Conservation (phyloP, 92 coral and sea anemone genomes). For the Palythoa caribaeorum region DNA sequence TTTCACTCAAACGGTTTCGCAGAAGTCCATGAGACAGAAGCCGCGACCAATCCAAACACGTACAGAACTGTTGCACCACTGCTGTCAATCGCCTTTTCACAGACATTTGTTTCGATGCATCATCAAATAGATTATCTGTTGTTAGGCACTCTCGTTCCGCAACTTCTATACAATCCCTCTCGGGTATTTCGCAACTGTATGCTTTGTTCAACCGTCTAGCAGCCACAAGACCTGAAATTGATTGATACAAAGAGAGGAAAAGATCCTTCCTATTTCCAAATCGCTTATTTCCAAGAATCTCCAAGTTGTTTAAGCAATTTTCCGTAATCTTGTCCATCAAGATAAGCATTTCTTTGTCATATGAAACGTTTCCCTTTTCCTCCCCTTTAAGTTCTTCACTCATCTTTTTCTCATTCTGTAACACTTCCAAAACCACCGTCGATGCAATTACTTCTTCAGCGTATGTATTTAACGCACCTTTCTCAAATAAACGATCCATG, state of each 20-base stretch:
- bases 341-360: background rate
- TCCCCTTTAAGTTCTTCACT: background rate
- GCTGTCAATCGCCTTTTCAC: slow-evolving; percentile 14
- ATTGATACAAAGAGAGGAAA: slow-evolving; percentile 12
- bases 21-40: slow-evolving; percentile 24
- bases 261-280: slow-evolving; percentile 1
- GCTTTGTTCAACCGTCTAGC: background rate
- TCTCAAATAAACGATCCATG: slow-evolving; percentile 24
- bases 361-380: background rate
- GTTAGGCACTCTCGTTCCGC: background rate
- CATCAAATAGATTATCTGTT: background rate
- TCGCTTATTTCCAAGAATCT: background rate
- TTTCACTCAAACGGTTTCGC: slow-evolving; percentile 22
- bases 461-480: slow-evolving; percentile 32
- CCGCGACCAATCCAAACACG: background rate
- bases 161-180: background rate
- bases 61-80: background rate
- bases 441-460: slow-evolving; percentile 14
- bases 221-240: slow-evolving; percentile 28
- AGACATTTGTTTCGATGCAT: background rate
- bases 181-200: background rate
- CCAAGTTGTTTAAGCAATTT: slow-evolving; percentile 29
- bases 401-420: background rate
- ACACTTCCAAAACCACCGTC: background rate
- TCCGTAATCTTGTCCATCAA: slow-evolving; percentile 1